Conservation (phyloP, 2,797 vertebrate genomes). For the Takifugu rubripes region DNA sequence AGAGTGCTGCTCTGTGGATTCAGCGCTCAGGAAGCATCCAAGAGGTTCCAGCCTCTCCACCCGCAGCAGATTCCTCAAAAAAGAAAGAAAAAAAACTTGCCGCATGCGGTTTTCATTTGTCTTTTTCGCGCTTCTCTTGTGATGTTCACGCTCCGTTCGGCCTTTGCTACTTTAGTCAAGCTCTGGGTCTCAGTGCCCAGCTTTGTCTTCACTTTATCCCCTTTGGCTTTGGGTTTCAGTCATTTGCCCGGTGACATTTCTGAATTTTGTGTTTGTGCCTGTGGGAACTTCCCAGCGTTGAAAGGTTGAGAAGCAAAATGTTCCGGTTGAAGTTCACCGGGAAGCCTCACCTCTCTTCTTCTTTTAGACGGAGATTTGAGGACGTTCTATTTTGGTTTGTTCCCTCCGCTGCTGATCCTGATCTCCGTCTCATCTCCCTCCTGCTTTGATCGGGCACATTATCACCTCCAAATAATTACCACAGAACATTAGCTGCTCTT, state of each 20-base stretch:
- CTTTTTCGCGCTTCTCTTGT: slow-evolving; percentile 34
- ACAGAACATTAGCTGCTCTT: background rate
- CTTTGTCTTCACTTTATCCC: slow-evolving; percentile 23
- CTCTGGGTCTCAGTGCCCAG: slow-evolving; percentile 12
- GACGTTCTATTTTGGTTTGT: slow-evolving; percentile 51
- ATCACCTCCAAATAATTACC: slow-evolving; percentile 5
- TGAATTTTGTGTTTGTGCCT: background rate
- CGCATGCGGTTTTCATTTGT: no score
- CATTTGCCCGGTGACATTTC: slow-evolving; percentile 10
- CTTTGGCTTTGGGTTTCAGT: slow-evolving; percentile 14
- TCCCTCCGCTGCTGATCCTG: slow-evolving; percentile 39
- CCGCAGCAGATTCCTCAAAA: slow-evolving; percentile 2
- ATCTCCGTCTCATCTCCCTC: slow-evolving; percentile 11
- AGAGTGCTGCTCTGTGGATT: slow-evolving; percentile 11
- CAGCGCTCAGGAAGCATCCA: slow-evolving; percentile 3
- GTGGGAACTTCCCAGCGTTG: slow-evolving; percentile 34
- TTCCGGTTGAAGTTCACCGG: slow-evolving; percentile 14
- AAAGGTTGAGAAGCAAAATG: slow-evolving; percentile 18
- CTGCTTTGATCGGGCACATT: background rate
- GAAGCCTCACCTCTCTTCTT: slow-evolving; percentile 11
- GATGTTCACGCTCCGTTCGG: slow-evolving; percentile 11
- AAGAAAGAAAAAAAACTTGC: no score
- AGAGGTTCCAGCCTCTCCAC: slow-evolving; percentile 16
- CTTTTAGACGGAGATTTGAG: slow-evolving; percentile 36
- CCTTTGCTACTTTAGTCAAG: background rate